Evolutionary conservation across 2,888 invertebrate species (phyloP).

Genomic region (Pterobdella sp.): DNA sequence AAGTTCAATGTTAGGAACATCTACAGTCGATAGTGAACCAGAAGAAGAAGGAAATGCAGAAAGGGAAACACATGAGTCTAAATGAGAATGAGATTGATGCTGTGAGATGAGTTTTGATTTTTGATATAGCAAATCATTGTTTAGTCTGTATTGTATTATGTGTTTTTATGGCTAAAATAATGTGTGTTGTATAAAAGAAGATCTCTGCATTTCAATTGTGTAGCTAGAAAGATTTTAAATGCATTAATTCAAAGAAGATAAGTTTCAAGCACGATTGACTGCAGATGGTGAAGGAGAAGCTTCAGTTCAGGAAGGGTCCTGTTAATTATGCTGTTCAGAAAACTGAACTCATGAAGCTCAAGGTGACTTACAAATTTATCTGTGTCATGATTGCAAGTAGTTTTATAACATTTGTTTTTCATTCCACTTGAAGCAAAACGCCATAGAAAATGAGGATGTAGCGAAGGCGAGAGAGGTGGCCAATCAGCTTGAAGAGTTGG

Average conservation of each 20-base stretch:
- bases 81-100: slow-evolving; percentile 90
- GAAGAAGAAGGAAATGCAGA: slow-evolving; percentile 77
- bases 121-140: background rate
- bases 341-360: slow-evolving; percentile 80
- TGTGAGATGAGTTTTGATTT: slow-evolving; percentile 53
- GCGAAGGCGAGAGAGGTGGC: slow-evolving; percentile 40
- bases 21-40: slow-evolving; percentile 64
- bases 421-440: slow-evolving; percentile 44
- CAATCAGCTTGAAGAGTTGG: slow-evolving; percentile 69
- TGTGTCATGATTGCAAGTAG: background rate
- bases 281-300: slow-evolving; percentile 75
- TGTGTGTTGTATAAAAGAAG: background rate
- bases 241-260: too few species aligned
- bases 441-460: slow-evolving; percentile 51
- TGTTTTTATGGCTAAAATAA: background rate
- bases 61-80: slow-evolving; percentile 80
- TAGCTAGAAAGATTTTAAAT: too few species aligned
- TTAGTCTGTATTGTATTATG: background rate
- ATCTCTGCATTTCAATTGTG: background rate
- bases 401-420: background rate
- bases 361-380: too few species aligned
- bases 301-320: slow-evolving; percentile 79
- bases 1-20: background rate
- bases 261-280: too few species aligned
- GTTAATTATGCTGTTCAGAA: slow-evolving; percentile 96